A percentile compares a stretch with the other conserved stretches of the same genome.
phyloP scores from a whole-genome alignment of 2,113 vertebrate species.

The Mobula birostris region DNA sequence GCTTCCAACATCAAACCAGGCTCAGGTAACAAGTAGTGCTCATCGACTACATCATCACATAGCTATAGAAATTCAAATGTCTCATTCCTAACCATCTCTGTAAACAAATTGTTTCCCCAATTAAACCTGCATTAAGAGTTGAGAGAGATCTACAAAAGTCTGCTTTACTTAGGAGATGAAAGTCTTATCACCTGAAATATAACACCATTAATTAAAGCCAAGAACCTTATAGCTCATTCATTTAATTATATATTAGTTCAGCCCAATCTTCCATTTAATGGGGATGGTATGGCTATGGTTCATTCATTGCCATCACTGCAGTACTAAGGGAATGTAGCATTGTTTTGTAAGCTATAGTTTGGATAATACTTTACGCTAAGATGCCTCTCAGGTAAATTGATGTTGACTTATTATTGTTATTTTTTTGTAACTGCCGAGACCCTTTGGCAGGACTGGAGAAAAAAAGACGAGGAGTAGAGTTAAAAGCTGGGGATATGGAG shows the following conservation, averaged over 20 bases:
- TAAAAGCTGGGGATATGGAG: no score
- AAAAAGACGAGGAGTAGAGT: no score
- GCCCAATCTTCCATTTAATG: no score
- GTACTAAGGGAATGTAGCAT: no score
- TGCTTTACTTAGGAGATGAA: background rate
- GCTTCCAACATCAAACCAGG: constrained; percentile 5
- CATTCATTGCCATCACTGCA: no score
- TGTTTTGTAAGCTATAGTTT: no score
- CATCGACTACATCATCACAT: background rate
- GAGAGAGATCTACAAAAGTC: background rate
- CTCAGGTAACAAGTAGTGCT: constrained; percentile 11
- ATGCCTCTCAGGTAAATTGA: no score
- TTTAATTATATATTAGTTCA: background rate
- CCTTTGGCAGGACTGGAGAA: no score
- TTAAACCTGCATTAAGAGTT: background rate
- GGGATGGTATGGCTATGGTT: no score
- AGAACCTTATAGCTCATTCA: background rate
- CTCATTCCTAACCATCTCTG: background rate
- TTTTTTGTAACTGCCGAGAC: no score
- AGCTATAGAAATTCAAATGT: background rate
- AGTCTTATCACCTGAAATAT: background rate
- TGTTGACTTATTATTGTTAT: no score
- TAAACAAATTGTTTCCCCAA: background rate
- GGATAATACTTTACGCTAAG: no score
- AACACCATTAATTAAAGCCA: constrained; percentile 9